Evolutionary conservation across 2,113 vertebrate genomes (phyloP).

Genomic region (Colossoma macropomum): DNA sequence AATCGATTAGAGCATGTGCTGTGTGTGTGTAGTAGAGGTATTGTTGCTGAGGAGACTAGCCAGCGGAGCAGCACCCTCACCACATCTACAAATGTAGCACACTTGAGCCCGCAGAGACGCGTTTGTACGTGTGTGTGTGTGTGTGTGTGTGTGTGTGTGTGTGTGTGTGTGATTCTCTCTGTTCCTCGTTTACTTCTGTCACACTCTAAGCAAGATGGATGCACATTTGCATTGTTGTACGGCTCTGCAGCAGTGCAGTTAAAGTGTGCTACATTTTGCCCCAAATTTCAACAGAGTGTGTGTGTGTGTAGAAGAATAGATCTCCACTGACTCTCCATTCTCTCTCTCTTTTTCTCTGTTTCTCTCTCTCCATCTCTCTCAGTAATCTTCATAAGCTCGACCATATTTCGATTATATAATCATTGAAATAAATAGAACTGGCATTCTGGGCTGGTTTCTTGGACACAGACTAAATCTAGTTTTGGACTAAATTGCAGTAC

Average conservation of each 20-base stretch:
- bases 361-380: neutral
- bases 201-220: constrained; percentile 40
- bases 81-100: constrained; percentile 24
- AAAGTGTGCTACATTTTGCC: constrained; percentile 24
- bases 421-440: too few relatives aligned
- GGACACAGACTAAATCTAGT: too few relatives aligned
- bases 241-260: neutral
- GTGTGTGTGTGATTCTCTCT: neutral
- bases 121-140: neutral
- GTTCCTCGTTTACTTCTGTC: constrained; percentile 22
- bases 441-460: too few relatives aligned
- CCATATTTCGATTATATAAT: too few relatives aligned
- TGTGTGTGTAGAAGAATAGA: constrained; percentile 16
- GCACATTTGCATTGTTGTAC: constrained; percentile 22
- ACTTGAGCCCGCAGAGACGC: neutral
- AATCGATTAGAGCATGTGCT: constrained; percentile 35
- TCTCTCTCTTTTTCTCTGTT: neutral
- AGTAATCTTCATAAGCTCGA: constrained; percentile 36
- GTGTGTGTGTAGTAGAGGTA: neutral
- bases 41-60: constrained; percentile 31
- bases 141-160: constrained; percentile 9
- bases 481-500: too few relatives aligned
- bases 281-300: constrained; percentile 18
- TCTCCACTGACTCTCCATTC: constrained; percentile 17
- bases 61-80: constrained; percentile 28